Conservation (phyloP, 2,888 invertebrate genomes). For the Cabera pusaria region DNA sequence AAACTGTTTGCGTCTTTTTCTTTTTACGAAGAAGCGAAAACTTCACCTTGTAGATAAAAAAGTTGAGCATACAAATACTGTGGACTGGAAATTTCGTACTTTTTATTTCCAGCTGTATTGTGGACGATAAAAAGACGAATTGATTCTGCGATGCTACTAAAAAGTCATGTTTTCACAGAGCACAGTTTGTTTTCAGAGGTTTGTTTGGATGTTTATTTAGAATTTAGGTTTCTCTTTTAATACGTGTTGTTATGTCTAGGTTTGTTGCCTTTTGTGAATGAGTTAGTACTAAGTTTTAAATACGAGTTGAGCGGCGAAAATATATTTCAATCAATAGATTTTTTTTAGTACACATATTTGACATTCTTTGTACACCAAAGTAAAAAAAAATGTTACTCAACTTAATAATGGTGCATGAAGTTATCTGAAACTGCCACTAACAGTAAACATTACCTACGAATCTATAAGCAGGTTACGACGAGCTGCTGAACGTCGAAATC, state of each 20-base stretch:
- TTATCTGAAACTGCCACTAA: no score
- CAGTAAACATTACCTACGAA: no score
- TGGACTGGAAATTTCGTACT: conserved; percentile 13
- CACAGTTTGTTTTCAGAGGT: conserved; percentile 12
- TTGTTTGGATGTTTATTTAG: conserved; percentile 9
- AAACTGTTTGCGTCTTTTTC: conserved; percentile 21
- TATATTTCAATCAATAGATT: no score
- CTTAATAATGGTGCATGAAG: no score
- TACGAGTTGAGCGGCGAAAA: no score
- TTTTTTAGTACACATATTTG: no score
- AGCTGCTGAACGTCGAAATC: no score
- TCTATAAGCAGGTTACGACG: no score
- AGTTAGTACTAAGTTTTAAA: no score
- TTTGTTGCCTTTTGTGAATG: not conserved
- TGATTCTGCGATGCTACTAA: conserved; percentile 19
- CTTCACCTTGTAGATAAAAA: conserved; percentile 28
- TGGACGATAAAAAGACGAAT: conserved; percentile 17
- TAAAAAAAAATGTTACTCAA: no score
- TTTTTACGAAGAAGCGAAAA: conserved; percentile 19
- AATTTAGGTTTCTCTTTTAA: no score
- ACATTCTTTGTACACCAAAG: no score
- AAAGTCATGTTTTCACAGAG: conserved; percentile 12
- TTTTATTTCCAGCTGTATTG: conserved; percentile 20
- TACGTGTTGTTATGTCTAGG: conserved; percentile 6
- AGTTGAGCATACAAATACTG: conserved; percentile 25